Base-by-base conservation (phyloP, 2,797 vertebrate genomes). In the Protonibea diacanthus region DNA sequence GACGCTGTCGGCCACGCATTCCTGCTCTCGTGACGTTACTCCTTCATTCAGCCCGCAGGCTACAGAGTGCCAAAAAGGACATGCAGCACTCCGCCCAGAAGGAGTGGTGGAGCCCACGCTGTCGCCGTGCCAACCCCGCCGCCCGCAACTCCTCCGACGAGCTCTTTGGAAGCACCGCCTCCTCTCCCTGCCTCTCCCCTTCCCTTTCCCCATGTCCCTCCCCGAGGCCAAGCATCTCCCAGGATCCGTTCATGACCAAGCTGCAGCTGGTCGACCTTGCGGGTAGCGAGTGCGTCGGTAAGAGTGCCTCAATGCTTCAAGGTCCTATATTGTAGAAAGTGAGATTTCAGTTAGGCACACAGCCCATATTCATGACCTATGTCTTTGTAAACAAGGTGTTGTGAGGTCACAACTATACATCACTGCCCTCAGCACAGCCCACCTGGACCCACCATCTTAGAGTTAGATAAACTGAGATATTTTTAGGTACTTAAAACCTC, bases 241-340 rank as follows among this genome's bases (percentile, higher is more conserved):
- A 91, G 84, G 74, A 83, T 3, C 75, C 83, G 7, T 89, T 94
- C 80, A 92, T 49, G 80, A 94, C 96, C 5, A 95, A 92, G 76
- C 86, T 98, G 86, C 96, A 96, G 90, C 91, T 97, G 69, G 96
- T 98, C 86, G 96, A 97, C 87, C 93, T 97, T 86, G 97, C 96
- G 0, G 96, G 97, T 33, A 97, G 97, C 0, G 96, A 97, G 90
- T 96, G 96, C 71, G 93, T 90, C 0, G 95, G 97, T 97, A 87
- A 92, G 95, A 42, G 27, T 15, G n/a, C 23, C 42, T 58, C 38
- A 4, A 0, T 25, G 59, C 29, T 69, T 6, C 29, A 7, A 33
- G 29, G 4, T 33, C 29, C 29, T 7, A 33, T 33, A 29, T 29
- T 6, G 29, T 29, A 29, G 29, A 29, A 29, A 29, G 29, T 29